phyloP scores from a whole-genome alignment of 1,140 invertebrate species.

The Drosophila teissieri region DNA sequence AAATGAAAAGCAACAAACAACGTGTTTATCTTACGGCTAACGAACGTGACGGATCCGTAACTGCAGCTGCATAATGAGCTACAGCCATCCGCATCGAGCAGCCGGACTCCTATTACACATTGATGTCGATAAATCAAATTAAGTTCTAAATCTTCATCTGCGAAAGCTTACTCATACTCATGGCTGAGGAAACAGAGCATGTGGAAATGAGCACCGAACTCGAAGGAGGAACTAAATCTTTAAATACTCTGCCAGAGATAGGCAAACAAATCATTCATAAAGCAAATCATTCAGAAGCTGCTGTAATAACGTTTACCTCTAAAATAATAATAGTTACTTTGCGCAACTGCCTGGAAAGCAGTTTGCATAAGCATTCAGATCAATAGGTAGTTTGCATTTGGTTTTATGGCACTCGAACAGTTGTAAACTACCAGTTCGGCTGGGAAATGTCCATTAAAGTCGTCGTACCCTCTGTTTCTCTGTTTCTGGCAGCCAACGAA shows the following conservation, averaged over 20 bases:
- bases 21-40: constrained; percentile 19
- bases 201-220: constrained; percentile 11
- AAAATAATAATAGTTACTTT: not conserved
- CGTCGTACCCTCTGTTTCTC: not conserved
- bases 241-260: constrained; percentile 3
- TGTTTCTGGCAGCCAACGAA: not conserved
- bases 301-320: not conserved
- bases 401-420: too few relatives aligned
- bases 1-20: constrained; percentile 7
- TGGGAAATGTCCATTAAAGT: not conserved
- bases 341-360: not conserved
- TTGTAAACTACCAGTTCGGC: not conserved
- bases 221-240: not conserved
- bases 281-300: not conserved
- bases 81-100: constrained; percentile 4
- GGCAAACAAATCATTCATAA: too few relatives aligned
- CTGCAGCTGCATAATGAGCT: constrained; percentile 37
- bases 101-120: constrained; percentile 10
- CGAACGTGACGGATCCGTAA: constrained; percentile 28
- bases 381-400: not conserved
- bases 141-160: constrained; percentile 7
- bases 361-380: not conserved
- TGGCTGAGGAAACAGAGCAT: constrained; percentile 22
- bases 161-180: constrained; percentile 20
- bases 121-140: constrained; percentile 45